phyloP scores from a whole-genome alignment of 2,113 vertebrate genomes.

The Melozone crissalis region DNA sequence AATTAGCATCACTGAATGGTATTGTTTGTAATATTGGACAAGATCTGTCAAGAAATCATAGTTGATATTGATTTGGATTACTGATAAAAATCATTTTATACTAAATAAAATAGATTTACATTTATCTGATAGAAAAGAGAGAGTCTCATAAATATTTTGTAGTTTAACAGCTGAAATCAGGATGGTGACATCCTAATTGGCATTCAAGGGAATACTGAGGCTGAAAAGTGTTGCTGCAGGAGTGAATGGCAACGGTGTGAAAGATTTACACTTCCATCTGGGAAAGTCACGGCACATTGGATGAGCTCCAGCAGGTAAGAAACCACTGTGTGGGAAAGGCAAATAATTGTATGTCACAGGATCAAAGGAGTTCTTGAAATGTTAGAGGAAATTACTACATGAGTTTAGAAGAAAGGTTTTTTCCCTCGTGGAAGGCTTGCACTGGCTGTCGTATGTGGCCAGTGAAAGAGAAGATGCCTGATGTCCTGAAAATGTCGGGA shows the following conservation, averaged over 20 bases:
- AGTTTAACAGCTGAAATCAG: neutral
- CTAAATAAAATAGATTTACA: neutral
- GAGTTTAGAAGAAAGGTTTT: slow-evolving; percentile 23
- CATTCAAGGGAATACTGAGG: neutral
- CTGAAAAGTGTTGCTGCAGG: neutral
- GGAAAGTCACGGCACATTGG: neutral
- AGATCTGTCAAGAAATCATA: neutral
- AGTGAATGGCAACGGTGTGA: slow-evolving; percentile 16
- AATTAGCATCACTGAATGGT: neutral
- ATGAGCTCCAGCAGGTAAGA: slow-evolving; percentile 39
- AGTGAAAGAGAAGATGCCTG: neutral
- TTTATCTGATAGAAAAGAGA: neutral
- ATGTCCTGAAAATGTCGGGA: neutral
- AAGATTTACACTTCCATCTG: slow-evolving; percentile 38
- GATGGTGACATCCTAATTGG: slow-evolving; percentile 1
- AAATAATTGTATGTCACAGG: neutral
- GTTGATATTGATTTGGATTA: neutral
- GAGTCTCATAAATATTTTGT: neutral
- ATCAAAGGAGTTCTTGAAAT: slow-evolving; percentile 20
- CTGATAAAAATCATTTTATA: neutral
- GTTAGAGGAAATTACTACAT: neutral
- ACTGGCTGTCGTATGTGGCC: rapidly evolving
- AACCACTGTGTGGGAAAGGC: neutral
- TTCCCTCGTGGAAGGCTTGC: neutral
- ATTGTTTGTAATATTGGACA: neutral